Conservation (phyloP, 2,113 vertebrate species). For the Eulemur rufifrons region DNA sequence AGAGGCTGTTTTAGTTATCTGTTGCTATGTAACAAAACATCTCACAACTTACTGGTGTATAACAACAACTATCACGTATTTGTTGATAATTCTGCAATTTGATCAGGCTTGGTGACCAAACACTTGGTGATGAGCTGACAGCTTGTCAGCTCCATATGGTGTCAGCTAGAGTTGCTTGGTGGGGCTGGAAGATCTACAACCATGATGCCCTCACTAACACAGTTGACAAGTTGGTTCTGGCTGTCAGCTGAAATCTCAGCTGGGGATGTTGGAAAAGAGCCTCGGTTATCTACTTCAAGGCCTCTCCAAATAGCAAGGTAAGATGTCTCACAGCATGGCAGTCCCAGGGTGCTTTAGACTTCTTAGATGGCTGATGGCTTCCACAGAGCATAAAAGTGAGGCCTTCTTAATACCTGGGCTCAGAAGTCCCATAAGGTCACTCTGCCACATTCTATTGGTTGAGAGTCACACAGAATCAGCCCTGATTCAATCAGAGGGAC, state of each 20-base stretch:
- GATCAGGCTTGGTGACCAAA: background rate
- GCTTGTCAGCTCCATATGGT: background rate
- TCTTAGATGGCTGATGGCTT: background rate
- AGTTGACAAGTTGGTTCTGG: background rate
- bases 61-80: background rate
- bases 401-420: background rate
- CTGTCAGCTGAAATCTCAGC: background rate
- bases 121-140: background rate
- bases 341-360: background rate
- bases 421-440: background rate
- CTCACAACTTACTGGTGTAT: background rate
- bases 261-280: background rate
- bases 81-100: background rate
- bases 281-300: background rate
- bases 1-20: background rate
- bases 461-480: background rate
- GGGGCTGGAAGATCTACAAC: background rate
- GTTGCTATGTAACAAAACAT: background rate
- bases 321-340: background rate
- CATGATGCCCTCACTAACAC: background rate
- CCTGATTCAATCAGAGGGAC: background rate
- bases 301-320: background rate
- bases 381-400: background rate
- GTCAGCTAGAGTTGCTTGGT: background rate
- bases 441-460: background rate